Evolutionary conservation across 2,113 vertebrate species (phyloP), one percentile per base, ranked within the genome.

Genomic region (Nanorana parkeri): DNA sequence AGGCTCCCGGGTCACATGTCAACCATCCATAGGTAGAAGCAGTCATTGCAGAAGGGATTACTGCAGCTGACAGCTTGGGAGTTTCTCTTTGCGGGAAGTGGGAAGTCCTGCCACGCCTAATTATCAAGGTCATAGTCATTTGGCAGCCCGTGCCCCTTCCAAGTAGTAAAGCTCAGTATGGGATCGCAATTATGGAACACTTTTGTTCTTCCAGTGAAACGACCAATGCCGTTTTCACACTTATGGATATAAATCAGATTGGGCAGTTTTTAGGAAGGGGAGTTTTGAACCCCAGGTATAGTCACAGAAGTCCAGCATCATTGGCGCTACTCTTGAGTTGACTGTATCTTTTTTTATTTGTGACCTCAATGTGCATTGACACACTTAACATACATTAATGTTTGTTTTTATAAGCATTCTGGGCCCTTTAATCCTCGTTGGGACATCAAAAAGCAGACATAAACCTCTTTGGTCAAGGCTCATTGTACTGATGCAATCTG

Each of bases 41-140:
- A 28, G 28, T 47, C 65, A 78, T 66, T 66, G 17, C 17, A 54
- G 23, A 66, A 56, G 54, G 63, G 47, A 66, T 52, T 51, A 77
- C 61, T 41, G 51, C 26, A 74, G 47, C 15, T 73, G 79, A 74
- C 79, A 81, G 68, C 72, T 36, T 65, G 54, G 36, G 52, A 73
- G 68, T 36, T 56, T 56, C 24, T 60, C 15, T 52, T 60, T 68
- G 52, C 28, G 23, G n/a, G 66, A 32, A 17, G 54, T 60, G 64
- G 51, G 69, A 61, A 81, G 19, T 81, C 47, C 68, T 74, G 78
- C 58, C 78, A 81, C 61, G 24, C 29, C 64, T 64, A 81, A 52
- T 81, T 72, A 73, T 21, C n/a, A 61, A 64, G 79, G 79, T 81
- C 68, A 74, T n/a, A 36, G 55, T 72, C 63, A 72, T 63, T 21